These are phyloP conservation scores for Eulemur macaco DNA, from an alignment of 2,113 vertebrate genomes.

Conservation along the genomic window DNA sequence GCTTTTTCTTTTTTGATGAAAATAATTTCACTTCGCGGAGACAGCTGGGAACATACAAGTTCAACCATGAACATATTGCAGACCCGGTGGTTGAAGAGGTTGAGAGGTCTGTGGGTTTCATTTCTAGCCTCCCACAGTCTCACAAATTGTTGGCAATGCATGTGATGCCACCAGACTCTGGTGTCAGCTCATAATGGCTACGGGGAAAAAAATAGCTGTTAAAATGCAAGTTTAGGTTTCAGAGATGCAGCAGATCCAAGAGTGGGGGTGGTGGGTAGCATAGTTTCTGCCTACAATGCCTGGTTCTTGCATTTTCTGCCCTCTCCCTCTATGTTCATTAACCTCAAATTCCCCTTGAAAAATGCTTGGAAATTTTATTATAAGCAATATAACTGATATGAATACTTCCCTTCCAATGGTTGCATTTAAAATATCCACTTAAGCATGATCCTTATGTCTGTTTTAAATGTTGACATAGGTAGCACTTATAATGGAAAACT, in stretches of 20 bases:
- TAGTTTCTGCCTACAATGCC: background rate
- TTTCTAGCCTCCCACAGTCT: background rate
- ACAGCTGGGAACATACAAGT: constrained; percentile 36
- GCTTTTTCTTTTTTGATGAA: background rate
- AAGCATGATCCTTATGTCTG: background rate
- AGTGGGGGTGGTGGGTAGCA: background rate
- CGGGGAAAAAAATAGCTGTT: background rate
- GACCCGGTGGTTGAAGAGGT: background rate
- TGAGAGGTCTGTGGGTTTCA: constrained; percentile 33
- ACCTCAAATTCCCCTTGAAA: background rate
- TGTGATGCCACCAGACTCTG: background rate
- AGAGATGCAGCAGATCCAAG: background rate
- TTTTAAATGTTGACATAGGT: background rate
- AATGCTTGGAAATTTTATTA: background rate
- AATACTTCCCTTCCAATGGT: background rate
- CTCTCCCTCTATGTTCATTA: background rate
- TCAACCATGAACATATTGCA: background rate
- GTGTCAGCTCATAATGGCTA: background rate
- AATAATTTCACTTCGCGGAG: constrained; percentile 32
- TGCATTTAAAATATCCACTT: constrained; percentile 11
- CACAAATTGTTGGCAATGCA: background rate
- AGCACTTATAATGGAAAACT: background rate
- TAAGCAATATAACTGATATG: background rate
- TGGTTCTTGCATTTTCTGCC: background rate
- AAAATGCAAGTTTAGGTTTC: background rate